Evolutionary conservation across 2,797 vertebrate species (phyloP).

Genomic region (Hypotaenidia okinawae): DNA sequence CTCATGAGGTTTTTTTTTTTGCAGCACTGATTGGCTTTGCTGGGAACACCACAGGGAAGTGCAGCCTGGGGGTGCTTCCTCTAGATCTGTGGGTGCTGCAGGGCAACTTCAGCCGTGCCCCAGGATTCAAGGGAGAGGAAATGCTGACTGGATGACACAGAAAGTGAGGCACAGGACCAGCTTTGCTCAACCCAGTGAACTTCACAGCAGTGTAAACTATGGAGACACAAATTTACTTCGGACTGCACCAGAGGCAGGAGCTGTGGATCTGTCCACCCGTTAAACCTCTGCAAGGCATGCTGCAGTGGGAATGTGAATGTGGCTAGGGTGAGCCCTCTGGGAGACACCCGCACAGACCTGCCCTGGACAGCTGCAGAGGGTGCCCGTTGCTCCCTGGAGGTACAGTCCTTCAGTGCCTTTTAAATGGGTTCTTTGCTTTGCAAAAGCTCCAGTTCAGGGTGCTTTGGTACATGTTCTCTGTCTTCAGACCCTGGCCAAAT

Average conservation of each 20-base stretch:
- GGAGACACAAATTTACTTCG: background rate
- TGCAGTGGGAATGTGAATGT: background rate
- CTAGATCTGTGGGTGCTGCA: background rate
- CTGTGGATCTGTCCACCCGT: background rate
- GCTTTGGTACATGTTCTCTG: background rate
- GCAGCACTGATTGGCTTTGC: background rate
- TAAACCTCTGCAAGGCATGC: background rate
- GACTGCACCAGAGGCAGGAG: background rate
- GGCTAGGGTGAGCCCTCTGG: background rate
- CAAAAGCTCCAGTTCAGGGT: background rate
- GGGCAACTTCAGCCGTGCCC: background rate
- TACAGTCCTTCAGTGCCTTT: background rate
- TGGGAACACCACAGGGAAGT: background rate
- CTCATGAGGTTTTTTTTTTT: background rate
- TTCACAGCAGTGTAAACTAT: background rate
- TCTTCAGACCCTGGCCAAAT: background rate
- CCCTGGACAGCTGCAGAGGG: background rate
- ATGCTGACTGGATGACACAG: background rate
- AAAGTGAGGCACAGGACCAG: accelerated
- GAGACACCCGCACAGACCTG: background rate
- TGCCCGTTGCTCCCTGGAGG: background rate
- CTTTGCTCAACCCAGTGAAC: accelerated
- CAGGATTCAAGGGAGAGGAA: background rate
- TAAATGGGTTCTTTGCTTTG: background rate
- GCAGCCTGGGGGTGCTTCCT: background rate